Evolutionary conservation across 1,140 invertebrate genomes (phyloP), one percentile per base, ranked within the genome.

Genomic region (Papilio helenus): DNA sequence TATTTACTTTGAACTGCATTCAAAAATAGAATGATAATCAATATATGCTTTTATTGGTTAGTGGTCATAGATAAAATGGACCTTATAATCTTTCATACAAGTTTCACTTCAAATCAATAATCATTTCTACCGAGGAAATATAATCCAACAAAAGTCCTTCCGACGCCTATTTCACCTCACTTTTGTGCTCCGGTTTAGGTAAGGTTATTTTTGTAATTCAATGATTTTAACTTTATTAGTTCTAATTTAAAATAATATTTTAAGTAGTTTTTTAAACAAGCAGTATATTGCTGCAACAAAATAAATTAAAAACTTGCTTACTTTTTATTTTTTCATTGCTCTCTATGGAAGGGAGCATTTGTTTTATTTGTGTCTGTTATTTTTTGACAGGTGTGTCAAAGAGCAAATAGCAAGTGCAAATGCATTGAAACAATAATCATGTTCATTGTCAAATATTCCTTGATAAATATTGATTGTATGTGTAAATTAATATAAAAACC

Each of bases 381-480:
- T 73, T 42, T 73, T 73, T 73, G 10, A 46, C 18, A 73, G 14
- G 26, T 73, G 9, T 44, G 39, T 71, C 79, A 79, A 26, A 61
- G 58, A 61, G 26, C 14, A 61, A 16, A 61, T 76, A 79, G 83
- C 84, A 85, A 85, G 79, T 87, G 81, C 79, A 85, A 82, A 82
- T 82, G 61, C 72, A 58, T 81, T 76, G 46, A 51, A 79, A 71
- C 80, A 81, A 72, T 81, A 18, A 55, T 88, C 87, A 89, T 87
- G 83, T 90, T 39, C 85, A 88, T 86, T 88, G 84, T 93, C 89
- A 90, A 82, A 80, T 85, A 84, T 83, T 90, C 85, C 87, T 89
- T 87, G 88, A 84, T 89, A 68, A 86, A 85, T 83, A 85, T 85
- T 86, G 81, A 84, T 83, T 87, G 82, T 90, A 87, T 86, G 79